Percentiles rank a stretch among this genome's conserved stretches.
Evolutionary conservation across 92 coral and sea anemone genomes (phyloP).

Genomic region (Zoanthus solanderi): DNA sequence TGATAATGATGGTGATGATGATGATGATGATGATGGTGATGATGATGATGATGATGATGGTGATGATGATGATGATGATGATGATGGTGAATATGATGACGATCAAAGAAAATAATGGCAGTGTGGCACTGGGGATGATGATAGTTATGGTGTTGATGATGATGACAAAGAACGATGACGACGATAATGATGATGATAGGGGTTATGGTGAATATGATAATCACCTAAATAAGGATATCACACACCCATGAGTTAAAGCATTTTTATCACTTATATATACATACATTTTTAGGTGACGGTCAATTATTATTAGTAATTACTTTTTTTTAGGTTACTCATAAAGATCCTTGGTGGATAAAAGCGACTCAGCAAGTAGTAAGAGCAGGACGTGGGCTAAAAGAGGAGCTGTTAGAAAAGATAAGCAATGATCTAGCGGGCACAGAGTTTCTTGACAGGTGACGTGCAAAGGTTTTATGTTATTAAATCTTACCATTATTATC

Average conservation of each 20-base stretch:
- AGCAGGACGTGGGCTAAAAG: constrained; percentile 47
- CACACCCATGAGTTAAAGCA: background rate
- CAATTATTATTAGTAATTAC: background rate
- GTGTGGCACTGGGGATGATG: too few relatives aligned
- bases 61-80: too few relatives aligned
- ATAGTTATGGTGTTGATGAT: too few relatives aligned
- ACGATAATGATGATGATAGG: background rate
- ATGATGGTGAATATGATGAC: too few relatives aligned
- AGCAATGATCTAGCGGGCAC: constrained; percentile 77
- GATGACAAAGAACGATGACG: background rate
- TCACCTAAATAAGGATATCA: background rate
- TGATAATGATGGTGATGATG: too few relatives aligned
- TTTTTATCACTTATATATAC: background rate
- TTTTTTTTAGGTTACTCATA: constrained; percentile 69
- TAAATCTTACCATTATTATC: background rate
- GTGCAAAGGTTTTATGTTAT: background rate
- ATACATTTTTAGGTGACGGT: too few relatives aligned
- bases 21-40: too few relatives aligned
- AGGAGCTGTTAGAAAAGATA: constrained; percentile 72
- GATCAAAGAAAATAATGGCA: too few relatives aligned
- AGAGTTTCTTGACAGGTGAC: constrained; percentile 71
- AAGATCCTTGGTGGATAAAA: constrained; percentile 94
- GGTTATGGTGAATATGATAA: background rate
- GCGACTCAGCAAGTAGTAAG: constrained; percentile 59
- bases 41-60: too few relatives aligned